Evolutionary conservation across 1,140 invertebrate genomes (phyloP), one percentile per base, ranked within the genome.

Genomic region (Apis laboriosa): DNA sequence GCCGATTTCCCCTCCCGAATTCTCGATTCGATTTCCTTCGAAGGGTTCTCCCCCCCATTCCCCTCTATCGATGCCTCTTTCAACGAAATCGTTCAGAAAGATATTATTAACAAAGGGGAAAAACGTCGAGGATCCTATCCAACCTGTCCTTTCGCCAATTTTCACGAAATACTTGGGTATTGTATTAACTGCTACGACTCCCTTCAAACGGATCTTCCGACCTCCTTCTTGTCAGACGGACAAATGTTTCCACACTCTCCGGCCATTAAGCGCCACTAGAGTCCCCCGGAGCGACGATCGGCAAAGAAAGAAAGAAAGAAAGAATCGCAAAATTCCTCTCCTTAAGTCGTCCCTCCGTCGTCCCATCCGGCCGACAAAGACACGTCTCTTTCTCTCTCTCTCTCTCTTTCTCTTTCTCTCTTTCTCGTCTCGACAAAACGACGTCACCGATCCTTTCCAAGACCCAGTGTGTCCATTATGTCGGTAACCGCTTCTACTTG

Each of bases 11-110:
- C 53, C 72, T 60, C 28, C 74, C 61, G 70, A 64, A 66, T 68
- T 73, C 56, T 49, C 81, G 84, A 88, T 89, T 82, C 80, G 87
- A 84, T 80, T 77, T 24, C 34, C 77, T 61, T 56, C 49, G 28
- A 56, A 51, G 67, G 53, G 21, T 9, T 55, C 55, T 53, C 24
- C 21, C 15, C 4, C 28, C 34, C 34, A 2, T 61, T 51, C 55
- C 28, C 67, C 49, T 28, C 83, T 24, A 51, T 66, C 63, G 75
- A 68, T 55, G 76, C n/a, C 53, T 24, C 64, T 68, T 49, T 77
- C 21, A 24, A 67, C 51, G 68, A 71, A 24, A n/a, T 13, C 55
- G 19, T 4, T n/a, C 34, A n/a, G 24, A 43, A n/a, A 28, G 34
- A 49, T 13, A 12, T 24, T 12, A 9, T 12, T 2, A 17, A 51